phyloP scores from a whole-genome alignment of 2,113 vertebrate genomes.

The Phylloscopus whistleri region DNA sequence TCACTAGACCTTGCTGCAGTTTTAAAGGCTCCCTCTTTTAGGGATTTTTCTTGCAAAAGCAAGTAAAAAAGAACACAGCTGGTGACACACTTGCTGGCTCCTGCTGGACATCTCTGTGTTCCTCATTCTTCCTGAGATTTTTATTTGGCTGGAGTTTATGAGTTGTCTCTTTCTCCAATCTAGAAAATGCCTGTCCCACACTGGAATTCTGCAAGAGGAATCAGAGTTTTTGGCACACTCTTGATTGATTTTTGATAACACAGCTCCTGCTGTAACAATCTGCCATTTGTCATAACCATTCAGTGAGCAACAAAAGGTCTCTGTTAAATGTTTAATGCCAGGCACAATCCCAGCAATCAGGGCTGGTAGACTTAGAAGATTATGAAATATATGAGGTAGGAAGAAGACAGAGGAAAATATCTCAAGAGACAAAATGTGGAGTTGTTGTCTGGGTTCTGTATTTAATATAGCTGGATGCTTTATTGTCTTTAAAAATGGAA shows the following conservation, averaged over 20 bases:
- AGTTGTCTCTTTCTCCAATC: neutral
- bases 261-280: slow-evolving; percentile 28
- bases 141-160: neutral
- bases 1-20: neutral
- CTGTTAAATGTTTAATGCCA: slow-evolving; percentile 6
- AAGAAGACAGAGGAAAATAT: neutral
- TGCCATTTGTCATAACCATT: slow-evolving; percentile 11
- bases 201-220: neutral
- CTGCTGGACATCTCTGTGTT: neutral
- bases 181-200: neutral
- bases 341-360: neutral
- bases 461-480: neutral
- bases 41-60: neutral
- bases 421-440: neutral
- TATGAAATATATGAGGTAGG: neutral
- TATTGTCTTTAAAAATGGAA: neutral
- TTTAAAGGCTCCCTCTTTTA: neutral
- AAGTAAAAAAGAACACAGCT: neutral
- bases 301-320: slow-evolving; percentile 28
- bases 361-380: neutral
- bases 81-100: neutral
- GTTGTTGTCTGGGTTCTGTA: neutral
- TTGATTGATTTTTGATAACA: slow-evolving; percentile 25
- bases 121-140: neutral
- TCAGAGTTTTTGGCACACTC: neutral